Conservation (phyloP, 2,113 vertebrate genomes). For the Gulo gulo region DNA sequence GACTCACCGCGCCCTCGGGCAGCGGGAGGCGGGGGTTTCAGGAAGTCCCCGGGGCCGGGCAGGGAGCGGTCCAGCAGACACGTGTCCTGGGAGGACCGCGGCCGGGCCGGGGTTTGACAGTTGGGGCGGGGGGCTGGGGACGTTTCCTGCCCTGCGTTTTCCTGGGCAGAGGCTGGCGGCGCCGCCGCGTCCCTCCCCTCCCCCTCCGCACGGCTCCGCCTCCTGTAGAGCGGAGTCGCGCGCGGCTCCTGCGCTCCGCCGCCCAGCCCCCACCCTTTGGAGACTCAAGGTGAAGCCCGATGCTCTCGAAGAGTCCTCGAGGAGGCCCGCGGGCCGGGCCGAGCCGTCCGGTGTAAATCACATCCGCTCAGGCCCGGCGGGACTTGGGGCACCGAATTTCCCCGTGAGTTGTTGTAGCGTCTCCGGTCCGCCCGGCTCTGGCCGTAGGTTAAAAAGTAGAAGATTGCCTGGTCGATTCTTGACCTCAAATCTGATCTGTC, state of each 20-base stretch:
- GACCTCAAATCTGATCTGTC: background rate
- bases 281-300: conserved; percentile 63
- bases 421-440: background rate
- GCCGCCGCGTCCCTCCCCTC: conserved; percentile 2
- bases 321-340: background rate
- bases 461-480: background rate
- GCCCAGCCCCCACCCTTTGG: conserved; percentile 63
- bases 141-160: conserved; percentile 53
- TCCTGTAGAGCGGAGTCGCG: conserved; percentile 9
- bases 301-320: conserved; percentile 1
- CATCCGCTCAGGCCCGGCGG: background rate
- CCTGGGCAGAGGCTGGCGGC: conserved; percentile 10
- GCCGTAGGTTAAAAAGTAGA: background rate
- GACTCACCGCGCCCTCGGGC: conserved; percentile 26
- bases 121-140: conserved; percentile 32
- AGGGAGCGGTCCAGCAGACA: conserved; percentile 43
- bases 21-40: conserved; percentile 21
- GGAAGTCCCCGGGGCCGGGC: conserved; percentile 53
- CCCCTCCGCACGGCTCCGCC: conserved; percentile 41
- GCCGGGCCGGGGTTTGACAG: conserved; percentile 63
- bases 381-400: background rate
- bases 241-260: conserved; percentile 21
- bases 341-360: conserved; percentile 12
- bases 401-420: conserved; percentile 1
- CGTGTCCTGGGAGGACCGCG: conserved; percentile 58